Conservation (phyloP, 2,888 invertebrate genomes). For the Ligdia adustata region DNA sequence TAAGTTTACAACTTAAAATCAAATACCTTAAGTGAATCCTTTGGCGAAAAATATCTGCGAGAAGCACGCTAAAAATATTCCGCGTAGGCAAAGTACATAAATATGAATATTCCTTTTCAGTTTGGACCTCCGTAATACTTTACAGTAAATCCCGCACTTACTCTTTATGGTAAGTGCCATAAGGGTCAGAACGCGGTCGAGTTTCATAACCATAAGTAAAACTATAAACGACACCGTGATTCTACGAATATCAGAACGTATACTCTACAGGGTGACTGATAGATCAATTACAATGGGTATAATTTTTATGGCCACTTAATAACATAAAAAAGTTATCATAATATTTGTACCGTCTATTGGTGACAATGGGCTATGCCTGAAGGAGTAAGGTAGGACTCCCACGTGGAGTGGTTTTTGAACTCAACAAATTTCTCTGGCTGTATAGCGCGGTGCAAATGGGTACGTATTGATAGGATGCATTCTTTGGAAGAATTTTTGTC, state of each 20-base stretch:
- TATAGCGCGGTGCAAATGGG: no score
- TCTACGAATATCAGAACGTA: conserved; percentile 8
- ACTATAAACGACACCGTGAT: conserved; percentile 17
- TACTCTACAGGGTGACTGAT: conserved; percentile 3
- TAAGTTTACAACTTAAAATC: no score
- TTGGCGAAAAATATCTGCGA: not conserved
- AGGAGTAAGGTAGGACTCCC: no score
- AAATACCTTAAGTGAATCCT: not conserved
- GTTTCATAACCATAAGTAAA: conserved; percentile 25
- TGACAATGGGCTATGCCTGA: no score
- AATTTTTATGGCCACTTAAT: no score
- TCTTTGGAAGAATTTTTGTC: no score
- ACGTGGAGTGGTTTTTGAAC: no score
- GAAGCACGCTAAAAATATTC: not conserved
- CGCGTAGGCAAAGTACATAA: not conserved
- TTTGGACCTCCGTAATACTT: conserved; percentile 17
- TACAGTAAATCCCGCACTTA: conserved; percentile 13
- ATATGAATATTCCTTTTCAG: conserved; percentile 9
- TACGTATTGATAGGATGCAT: no score
- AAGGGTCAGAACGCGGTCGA: conserved; percentile 23
- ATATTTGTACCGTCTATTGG: no score
- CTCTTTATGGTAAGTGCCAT: conserved; percentile 21
- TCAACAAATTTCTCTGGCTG: no score
- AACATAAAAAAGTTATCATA: no score
- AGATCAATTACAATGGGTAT: no score